phyloP scores from a whole-genome alignment of 2,888 invertebrate genomes.

The Caenorhabditis drosophilae region DNA sequence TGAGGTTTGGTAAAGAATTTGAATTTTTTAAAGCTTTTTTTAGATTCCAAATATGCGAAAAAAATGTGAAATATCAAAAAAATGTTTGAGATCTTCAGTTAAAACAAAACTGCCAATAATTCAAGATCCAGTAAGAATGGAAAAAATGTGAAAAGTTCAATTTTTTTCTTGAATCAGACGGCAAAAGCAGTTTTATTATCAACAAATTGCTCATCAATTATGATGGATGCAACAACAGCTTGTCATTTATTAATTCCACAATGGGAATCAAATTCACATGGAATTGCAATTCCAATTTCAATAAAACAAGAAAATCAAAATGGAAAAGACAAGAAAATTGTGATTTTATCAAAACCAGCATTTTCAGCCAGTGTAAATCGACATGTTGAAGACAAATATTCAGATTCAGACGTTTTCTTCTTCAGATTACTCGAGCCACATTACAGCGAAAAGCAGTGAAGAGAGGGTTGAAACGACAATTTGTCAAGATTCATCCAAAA shows the following conservation, averaged over 20 bases:
- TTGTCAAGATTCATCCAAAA: background rate
- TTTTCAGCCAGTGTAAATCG: slow-evolving; percentile 5
- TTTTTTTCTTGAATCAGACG: too few species aligned
- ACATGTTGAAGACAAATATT: background rate
- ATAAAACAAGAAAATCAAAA: slow-evolving; percentile 5
- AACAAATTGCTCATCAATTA: background rate
- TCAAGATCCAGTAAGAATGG: background rate
- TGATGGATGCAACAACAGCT: slow-evolving; percentile 29
- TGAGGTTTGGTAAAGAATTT: background rate
- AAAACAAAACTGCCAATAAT: background rate
- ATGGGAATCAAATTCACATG: slow-evolving; percentile 21
- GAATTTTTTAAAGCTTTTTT: too few species aligned
- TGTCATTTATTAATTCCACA: slow-evolving; percentile 18
- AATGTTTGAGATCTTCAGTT: background rate
- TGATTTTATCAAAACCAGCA: slow-evolving; percentile 17
- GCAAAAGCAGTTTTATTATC: background rate
- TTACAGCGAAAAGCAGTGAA: slow-evolving; percentile 16
- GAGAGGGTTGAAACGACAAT: slow-evolving; percentile 5
- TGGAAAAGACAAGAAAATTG: slow-evolving; percentile 7
- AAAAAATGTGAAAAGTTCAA: background rate
- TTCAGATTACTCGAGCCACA: slow-evolving; percentile 11
- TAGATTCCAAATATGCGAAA: slow-evolving; percentile 18
- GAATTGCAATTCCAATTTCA: slow-evolving; percentile 9
- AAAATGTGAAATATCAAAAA: slow-evolving; percentile 3
- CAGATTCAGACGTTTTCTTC: background rate